Evolutionary conservation across 2,797 vertebrate genomes (phyloP).

Genomic region (Prunella strophiata): DNA sequence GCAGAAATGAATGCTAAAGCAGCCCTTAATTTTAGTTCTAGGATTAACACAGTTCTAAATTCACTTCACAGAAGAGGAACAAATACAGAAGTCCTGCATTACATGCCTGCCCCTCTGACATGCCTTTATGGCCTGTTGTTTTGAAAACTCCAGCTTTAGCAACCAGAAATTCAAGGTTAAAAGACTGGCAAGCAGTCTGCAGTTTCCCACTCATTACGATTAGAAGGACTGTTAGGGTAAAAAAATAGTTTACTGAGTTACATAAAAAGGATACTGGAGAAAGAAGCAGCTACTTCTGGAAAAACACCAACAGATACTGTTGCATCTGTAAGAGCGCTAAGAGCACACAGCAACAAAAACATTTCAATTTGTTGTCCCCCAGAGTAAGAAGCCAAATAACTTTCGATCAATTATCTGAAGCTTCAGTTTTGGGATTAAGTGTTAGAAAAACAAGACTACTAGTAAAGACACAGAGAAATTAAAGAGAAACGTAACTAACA

Average conservation of each 20-base stretch:
- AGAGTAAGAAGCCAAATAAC: not conserved
- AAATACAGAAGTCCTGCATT: not conserved
- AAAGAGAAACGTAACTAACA: not conserved
- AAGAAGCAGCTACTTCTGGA: not conserved
- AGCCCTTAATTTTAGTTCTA: not conserved
- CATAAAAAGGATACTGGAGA: not conserved
- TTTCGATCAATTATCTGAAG: not conserved
- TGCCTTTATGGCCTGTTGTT: not conserved
- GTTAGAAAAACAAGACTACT: not conserved
- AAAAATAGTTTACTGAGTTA: not conserved
- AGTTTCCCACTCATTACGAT: not conserved
- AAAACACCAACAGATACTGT: not conserved
- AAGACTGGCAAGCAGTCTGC: not conserved
- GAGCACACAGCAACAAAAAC: not conserved
- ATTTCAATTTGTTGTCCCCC: not conserved
- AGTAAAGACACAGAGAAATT: not conserved
- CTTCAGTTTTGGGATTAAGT: not conserved
- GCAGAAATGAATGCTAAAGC: not conserved
- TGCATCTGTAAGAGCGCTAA: not conserved
- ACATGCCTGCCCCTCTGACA: not conserved
- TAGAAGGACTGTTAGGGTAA: not conserved
- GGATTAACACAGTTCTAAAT: not conserved
- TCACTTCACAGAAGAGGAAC: not conserved
- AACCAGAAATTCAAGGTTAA: not conserved
- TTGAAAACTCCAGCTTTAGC: not conserved